These are phyloP conservation scores for Frankliniella fusca DNA, from an alignment of 2,888 invertebrate species.

Conservation along the genomic window DNA sequence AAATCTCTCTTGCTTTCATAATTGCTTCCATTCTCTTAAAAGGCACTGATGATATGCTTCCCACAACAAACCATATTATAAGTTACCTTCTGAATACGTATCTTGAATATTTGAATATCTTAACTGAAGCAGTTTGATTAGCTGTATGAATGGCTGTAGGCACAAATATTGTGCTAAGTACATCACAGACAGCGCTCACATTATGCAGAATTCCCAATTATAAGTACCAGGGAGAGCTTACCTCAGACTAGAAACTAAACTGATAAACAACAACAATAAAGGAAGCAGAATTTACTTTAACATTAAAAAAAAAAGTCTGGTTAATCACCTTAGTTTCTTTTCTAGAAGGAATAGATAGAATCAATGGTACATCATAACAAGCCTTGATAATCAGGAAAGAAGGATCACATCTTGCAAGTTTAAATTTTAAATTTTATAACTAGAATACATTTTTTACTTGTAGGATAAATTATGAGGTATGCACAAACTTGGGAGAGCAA, in stretches of 20 bases:
- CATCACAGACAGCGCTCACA: slow-evolving; percentile 19
- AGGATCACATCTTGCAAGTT: background rate
- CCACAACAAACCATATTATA: background rate
- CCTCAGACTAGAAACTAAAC: slow-evolving; percentile 4
- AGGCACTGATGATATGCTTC: slow-evolving; percentile 18
- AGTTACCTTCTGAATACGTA: background rate
- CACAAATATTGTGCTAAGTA: slow-evolving; percentile 7
- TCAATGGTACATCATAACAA: background rate
- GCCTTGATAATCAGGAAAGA: background rate
- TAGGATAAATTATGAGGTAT: background rate
- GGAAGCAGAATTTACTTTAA: background rate
- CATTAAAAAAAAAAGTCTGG: background rate
- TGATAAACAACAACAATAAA: background rate
- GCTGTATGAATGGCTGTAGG: background rate
- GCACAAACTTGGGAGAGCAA: background rate
- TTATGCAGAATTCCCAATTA: background rate
- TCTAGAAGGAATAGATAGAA: background rate
- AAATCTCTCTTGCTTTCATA: background rate
- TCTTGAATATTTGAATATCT: background rate
- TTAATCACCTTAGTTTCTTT: background rate
- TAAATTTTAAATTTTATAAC: background rate
- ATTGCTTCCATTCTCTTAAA: background rate
- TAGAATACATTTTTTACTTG: background rate
- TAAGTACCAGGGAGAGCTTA: background rate
- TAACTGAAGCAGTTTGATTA: background rate